A percentile compares a stretch with the other conserved stretches of the same genome.
Evolutionary conservation across 2,888 invertebrate species (phyloP).

Genomic region (Linyphia triangularis): DNA sequence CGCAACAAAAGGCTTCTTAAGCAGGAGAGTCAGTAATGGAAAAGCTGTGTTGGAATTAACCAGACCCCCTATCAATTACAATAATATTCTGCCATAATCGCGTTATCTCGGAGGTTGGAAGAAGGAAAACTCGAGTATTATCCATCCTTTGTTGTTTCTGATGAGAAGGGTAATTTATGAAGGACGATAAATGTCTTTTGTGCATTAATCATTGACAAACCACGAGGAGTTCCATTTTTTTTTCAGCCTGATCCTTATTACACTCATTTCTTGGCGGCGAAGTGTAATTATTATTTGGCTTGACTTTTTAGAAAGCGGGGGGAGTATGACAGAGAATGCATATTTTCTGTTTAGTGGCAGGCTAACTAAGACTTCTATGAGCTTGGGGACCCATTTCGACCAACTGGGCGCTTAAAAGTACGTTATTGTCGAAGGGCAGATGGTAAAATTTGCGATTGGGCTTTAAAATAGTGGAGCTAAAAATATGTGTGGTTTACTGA

Average conservation of each 20-base stretch:
- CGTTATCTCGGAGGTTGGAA: constrained; percentile 60
- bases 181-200: constrained; percentile 69
- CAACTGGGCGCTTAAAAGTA: neutral
- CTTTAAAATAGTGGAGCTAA: neutral
- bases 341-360: constrained; percentile 56
- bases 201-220: constrained; percentile 74
- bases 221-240: constrained; percentile 17
- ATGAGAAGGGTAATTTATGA: constrained; percentile 74
- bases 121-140: constrained; percentile 62
- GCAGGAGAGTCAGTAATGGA: constrained; percentile 68
- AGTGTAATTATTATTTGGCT: constrained; percentile 62
- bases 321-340: constrained; percentile 9
- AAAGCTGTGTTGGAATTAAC: constrained; percentile 75
- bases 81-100: constrained; percentile 73
- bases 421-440: neutral
- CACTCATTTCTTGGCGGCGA: constrained; percentile 28
- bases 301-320: constrained; percentile 41
- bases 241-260: constrained; percentile 43
- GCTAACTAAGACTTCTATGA: constrained; percentile 45
- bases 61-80: constrained; percentile 74
- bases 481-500: no score
- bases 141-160: constrained; percentile 64
- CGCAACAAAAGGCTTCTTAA: constrained; percentile 60
- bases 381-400: constrained; percentile 1
- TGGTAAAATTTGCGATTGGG: constrained; percentile 21